phyloP scores from a whole-genome alignment of 2,888 invertebrate species.

The Slavum lentiscoides region DNA sequence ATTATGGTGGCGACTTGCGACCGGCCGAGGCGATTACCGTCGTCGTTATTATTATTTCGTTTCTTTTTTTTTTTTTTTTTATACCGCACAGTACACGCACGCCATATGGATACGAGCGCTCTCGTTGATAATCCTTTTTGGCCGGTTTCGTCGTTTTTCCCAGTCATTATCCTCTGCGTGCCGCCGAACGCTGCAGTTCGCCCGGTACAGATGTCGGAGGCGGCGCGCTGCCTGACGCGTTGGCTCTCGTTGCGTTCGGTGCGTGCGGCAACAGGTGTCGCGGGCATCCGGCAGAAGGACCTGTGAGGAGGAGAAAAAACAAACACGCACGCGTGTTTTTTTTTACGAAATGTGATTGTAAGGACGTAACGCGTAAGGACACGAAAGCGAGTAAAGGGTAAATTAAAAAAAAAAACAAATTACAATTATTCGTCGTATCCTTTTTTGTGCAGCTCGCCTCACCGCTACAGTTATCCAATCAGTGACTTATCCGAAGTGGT shows the following conservation, averaged over 20 bases:
- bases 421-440: no score
- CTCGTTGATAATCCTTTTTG: slow-evolving; percentile 39
- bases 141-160: slow-evolving; percentile 2
- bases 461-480: no score
- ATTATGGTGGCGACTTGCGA: no score
- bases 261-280: slow-evolving; percentile 44
- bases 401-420: no score
- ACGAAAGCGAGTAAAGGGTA: no score
- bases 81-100: not conserved
- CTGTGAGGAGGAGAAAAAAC: no score
- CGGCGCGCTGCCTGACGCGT: not conserved
- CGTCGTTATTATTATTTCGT: not conserved
- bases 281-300: slow-evolving; percentile 38
- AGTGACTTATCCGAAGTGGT: no score
- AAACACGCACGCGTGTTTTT: not conserved
- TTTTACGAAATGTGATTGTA: slow-evolving; percentile 23
- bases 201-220: slow-evolving; percentile 43
- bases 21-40: no score
- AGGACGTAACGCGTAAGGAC: no score
- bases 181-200: not conserved
- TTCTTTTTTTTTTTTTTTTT: no score
- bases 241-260: not conserved
- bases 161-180: slow-evolving; percentile 13
- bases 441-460: no score
- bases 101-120: slow-evolving; percentile 35